Evolutionary conservation across 2,797 vertebrate species (phyloP).

Genomic region (Catamblyrhynchus diadema): DNA sequence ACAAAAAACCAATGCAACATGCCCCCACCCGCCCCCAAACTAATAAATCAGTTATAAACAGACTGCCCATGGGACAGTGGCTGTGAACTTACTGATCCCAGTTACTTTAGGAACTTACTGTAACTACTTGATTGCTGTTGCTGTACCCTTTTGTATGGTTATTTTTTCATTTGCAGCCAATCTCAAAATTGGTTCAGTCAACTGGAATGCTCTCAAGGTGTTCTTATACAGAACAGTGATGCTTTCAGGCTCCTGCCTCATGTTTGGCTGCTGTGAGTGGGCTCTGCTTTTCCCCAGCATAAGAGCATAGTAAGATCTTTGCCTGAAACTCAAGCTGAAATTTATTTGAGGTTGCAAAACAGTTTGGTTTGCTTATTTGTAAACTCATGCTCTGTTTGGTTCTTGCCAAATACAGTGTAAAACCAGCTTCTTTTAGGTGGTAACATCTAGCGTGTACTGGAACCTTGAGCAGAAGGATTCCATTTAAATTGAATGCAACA

Average conservation of each 20-base stretch:
- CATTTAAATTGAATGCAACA: constrained; percentile 16
- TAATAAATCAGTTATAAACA: background rate
- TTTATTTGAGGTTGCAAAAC: constrained; percentile 26
- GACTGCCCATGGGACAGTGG: background rate
- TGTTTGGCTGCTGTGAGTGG: background rate
- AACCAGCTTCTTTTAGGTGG: constrained; percentile 6
- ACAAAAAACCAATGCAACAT: background rate
- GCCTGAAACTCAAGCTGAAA: constrained; percentile 1
- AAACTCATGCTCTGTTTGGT: background rate
- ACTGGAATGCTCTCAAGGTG: constrained; percentile 40
- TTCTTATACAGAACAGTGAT: background rate
- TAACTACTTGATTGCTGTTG: background rate
- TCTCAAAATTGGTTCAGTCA: background rate
- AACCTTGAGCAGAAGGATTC: constrained; percentile 22
- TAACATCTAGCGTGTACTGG: constrained; percentile 5
- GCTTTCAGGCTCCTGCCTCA: background rate
- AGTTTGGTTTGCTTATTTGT: constrained; percentile 35
- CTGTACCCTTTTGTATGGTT: background rate
- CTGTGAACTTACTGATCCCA: background rate
- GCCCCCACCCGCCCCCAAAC: fast-evolving
- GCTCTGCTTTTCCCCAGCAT: background rate
- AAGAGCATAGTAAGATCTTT: background rate
- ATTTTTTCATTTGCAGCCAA: background rate
- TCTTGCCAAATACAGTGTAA: constrained; percentile 12
- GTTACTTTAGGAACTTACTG: background rate